phyloP scores from a whole-genome alignment of 2,888 invertebrate genomes.

The Chrysodeixis includens region DNA sequence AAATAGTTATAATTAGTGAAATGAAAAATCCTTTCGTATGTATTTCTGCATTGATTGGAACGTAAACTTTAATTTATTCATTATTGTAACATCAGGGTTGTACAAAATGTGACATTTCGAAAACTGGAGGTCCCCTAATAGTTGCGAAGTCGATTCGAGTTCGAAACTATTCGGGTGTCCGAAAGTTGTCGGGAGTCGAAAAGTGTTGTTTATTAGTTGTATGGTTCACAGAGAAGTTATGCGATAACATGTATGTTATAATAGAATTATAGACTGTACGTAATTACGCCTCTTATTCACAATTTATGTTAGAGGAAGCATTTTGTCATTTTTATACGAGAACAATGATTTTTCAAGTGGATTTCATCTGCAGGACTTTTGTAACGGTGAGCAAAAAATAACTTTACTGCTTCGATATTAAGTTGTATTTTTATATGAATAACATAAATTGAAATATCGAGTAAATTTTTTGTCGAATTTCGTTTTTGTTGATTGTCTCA shows the following conservation, averaged over 20 bases:
- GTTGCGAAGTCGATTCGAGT: not conserved
- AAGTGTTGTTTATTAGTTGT: not conserved
- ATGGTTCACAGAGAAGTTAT: not conserved
- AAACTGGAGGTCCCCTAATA: not conserved
- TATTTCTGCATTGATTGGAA: not conserved
- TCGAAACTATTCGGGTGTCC: not conserved
- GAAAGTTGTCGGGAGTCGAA: not conserved
- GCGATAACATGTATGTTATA: not conserved
- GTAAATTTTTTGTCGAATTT: no score
- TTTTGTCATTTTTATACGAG: conserved; percentile 45
- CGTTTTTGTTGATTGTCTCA: no score
- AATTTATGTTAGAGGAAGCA: conserved; percentile 21
- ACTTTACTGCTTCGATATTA: not conserved
- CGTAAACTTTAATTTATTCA: not conserved
- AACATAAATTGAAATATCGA: no score
- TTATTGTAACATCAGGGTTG: not conserved
- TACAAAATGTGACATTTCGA: not conserved
- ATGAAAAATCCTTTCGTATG: not conserved
- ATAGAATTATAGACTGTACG: conserved; percentile 18
- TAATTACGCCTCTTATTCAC: conserved; percentile 30
- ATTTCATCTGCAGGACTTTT: conserved; percentile 27
- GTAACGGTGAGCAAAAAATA: not conserved
- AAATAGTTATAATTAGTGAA: conserved; percentile 5
- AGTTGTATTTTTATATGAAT: not conserved
- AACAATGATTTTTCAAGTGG: conserved; percentile 5